A percentile compares a stretch with the other conserved stretches of the same genome.
Evolutionary conservation across 2,888 invertebrate genomes (phyloP).

Genomic region (Chrysotoxum bicinctum): DNA sequence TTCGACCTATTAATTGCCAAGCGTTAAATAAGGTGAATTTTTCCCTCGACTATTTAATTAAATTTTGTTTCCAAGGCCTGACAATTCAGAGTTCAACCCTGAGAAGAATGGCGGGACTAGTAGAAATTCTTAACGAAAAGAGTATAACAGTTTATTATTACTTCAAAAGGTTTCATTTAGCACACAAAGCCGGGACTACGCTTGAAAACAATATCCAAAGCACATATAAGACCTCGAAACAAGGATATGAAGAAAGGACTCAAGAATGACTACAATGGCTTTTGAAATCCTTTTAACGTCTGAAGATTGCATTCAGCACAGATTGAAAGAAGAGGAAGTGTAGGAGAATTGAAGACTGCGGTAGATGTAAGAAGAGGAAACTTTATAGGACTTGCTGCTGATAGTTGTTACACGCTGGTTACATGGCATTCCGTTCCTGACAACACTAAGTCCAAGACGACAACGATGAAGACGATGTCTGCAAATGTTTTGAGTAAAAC

Average conservation of each 20-base stretch:
- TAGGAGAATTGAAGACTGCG: constrained; percentile 7
- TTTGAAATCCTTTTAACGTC: constrained; percentile 43
- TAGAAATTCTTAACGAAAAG: constrained; percentile 44
- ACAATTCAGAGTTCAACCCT: neutral
- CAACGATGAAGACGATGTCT: neutral
- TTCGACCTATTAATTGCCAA: too few relatives aligned
- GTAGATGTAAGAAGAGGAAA: constrained; percentile 24
- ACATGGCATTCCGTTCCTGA: constrained; percentile 23
- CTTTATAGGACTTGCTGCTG: constrained; percentile 34
- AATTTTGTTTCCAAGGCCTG: neutral
- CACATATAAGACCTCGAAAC: constrained; percentile 10
- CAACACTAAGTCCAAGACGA: constrained; percentile 1
- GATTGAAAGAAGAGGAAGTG: constrained; percentile 8
- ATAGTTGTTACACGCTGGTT: constrained; percentile 46
- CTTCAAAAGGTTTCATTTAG: constrained; percentile 63
- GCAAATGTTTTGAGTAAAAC: constrained; percentile 23
- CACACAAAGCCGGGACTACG: constrained; percentile 18
- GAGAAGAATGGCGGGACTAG: neutral
- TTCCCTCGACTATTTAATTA: neutral
- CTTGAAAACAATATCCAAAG: constrained; percentile 8
- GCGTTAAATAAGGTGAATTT: too few relatives aligned
- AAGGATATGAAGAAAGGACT: constrained; percentile 37
- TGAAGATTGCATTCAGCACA: constrained; percentile 49
- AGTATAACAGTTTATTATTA: constrained; percentile 59
- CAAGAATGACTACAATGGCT: constrained; percentile 57